Conservation (phyloP, 1,140 invertebrate species). For the Alviniconcha marisindica region DNA sequence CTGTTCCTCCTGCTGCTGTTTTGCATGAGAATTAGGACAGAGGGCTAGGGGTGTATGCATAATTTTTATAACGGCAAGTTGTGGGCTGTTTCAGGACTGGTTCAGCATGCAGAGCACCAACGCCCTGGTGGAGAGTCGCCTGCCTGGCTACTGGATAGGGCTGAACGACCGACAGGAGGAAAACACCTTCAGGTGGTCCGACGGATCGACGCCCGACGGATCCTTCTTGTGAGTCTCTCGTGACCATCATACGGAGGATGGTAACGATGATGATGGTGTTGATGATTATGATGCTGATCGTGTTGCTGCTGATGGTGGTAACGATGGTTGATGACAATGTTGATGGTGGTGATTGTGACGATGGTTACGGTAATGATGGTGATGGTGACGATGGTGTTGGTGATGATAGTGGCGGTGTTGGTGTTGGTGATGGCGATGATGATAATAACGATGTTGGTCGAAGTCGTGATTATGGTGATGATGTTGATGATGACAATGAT, state of each 20-base stretch:
- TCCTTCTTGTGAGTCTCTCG: conserved; percentile 47
- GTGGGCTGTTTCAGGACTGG: too few relatives aligned
- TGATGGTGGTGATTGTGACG: background rate
- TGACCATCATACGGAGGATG: background rate
- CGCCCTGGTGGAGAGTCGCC: too few relatives aligned
- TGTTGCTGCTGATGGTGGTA: background rate
- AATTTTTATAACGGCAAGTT: too few relatives aligned
- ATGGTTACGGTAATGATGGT: background rate
- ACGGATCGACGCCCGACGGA: conserved; percentile 31
- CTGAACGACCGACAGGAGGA: conserved; percentile 44
- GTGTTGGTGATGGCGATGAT: background rate
- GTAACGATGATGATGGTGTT: background rate
- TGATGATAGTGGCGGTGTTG: background rate
- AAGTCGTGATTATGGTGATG: too few relatives aligned
- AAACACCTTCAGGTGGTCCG: conserved; percentile 45
- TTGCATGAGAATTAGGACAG: too few relatives aligned
- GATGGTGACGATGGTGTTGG: background rate
- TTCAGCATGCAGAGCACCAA: too few relatives aligned
- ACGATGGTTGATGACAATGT: background rate
- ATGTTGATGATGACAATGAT: background rate
- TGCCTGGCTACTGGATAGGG: conserved; percentile 51
- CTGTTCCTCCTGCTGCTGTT: too few relatives aligned
- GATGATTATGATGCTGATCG: background rate
- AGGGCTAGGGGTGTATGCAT: too few relatives aligned
- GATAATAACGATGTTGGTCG: too few relatives aligned